phyloP scores from a whole-genome alignment of 2,888 invertebrate species.

The Mimas tiliae region DNA sequence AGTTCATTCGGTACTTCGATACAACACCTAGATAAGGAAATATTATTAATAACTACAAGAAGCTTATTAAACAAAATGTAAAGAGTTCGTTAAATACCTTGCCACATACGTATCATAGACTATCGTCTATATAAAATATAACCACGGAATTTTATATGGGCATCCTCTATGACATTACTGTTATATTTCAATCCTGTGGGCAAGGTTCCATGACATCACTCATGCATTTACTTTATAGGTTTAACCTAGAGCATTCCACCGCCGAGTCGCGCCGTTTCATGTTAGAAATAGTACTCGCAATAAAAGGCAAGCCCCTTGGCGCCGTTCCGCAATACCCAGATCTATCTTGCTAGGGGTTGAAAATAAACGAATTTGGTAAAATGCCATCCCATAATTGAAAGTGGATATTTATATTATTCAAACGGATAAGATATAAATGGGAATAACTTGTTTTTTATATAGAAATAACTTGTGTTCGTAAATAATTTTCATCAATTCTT shows the following conservation, averaged over 20 bases:
- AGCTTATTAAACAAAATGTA: neutral
- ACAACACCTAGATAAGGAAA: constrained; percentile 4
- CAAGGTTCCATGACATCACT: neutral
- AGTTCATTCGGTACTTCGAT: no score
- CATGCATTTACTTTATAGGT: neutral
- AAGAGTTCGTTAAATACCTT: neutral
- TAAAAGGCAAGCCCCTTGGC: neutral
- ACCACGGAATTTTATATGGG: no score
- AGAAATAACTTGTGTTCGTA: no score
- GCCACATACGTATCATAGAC: no score
- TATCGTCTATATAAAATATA: no score
- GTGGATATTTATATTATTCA: no score
- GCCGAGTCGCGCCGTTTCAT: neutral
- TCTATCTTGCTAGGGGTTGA: no score
- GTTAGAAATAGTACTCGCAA: neutral
- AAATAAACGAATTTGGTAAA: neutral
- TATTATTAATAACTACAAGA: neutral
- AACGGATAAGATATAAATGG: no score
- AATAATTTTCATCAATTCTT: neutral
- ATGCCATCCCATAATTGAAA: neutral
- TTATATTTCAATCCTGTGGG: no score
- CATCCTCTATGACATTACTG: no score
- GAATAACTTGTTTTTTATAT: no score
- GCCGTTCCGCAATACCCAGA: no score
- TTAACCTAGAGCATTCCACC: neutral